Percentiles rank a stretch among this genome's conserved stretches.
phyloP scores from a whole-genome alignment of 2,888 invertebrate genomes.

The Pachydiplax longipennis region DNA sequence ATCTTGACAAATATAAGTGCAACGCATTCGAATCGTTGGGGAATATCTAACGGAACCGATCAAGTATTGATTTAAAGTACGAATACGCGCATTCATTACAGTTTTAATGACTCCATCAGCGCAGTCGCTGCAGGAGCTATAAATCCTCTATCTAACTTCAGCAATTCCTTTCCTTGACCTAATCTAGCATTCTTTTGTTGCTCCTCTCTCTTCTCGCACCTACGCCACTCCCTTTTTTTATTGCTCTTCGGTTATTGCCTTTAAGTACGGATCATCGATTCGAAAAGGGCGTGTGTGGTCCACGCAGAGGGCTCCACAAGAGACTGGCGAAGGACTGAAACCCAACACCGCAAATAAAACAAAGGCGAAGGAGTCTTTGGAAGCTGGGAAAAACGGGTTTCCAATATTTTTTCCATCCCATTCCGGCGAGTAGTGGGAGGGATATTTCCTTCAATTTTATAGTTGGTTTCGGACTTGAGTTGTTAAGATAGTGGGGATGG shows the following conservation, averaged over 20 bases:
- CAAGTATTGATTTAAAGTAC: too few relatives aligned
- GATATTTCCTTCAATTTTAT: not conserved
- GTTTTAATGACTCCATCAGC: too few relatives aligned
- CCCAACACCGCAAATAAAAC: not conserved
- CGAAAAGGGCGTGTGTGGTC: conserved; percentile 10
- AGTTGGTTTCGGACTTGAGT: not conserved
- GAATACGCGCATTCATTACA: too few relatives aligned
- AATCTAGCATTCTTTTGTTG: not conserved
- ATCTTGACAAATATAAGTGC: too few relatives aligned
- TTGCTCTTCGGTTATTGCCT: conserved; percentile 42
- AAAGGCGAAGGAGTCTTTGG: not conserved
- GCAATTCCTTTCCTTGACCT: too few relatives aligned
- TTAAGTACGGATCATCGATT: conserved; percentile 41
- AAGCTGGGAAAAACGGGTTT: not conserved
- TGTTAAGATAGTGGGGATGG: not conserved
- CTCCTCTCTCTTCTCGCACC: not conserved
- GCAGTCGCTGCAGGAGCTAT: too few relatives aligned
- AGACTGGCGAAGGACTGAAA: not conserved
- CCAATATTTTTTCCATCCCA: not conserved
- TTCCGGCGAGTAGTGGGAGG: not conserved
- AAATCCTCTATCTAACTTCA: too few relatives aligned
- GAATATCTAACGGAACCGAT: too few relatives aligned
- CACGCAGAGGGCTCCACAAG: not conserved
- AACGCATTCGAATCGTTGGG: too few relatives aligned
- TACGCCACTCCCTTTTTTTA: conserved; percentile 13